Evolutionary conservation across 1,140 invertebrate species (phyloP).

Genomic region (Prorops nasuta): DNA sequence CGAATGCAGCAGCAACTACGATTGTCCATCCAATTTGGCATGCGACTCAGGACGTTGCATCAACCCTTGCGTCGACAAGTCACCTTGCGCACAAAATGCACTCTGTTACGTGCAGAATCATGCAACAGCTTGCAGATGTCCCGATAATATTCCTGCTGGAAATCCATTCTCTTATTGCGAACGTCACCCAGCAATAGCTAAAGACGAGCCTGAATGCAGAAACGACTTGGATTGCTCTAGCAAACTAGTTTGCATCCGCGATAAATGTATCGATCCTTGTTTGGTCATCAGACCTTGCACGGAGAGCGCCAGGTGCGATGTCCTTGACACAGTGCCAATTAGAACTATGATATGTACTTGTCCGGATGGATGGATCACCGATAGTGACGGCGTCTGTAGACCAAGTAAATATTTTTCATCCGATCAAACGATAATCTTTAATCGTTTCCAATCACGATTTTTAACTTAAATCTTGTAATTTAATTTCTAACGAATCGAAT

Average conservation of each 20-base stretch:
- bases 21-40: constrained; percentile 70
- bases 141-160: constrained; percentile 69
- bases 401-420: constrained; percentile 45
- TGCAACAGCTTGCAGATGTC: constrained; percentile 72
- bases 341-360: constrained; percentile 83
- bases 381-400: constrained; percentile 73
- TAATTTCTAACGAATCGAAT: too few species aligned
- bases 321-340: constrained; percentile 78
- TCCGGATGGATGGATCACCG: constrained; percentile 77
- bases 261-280: constrained; percentile 78
- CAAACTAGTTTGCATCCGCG: constrained; percentile 75
- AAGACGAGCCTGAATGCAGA: constrained; percentile 69
- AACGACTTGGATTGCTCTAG: constrained; percentile 78
- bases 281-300: constrained; percentile 70
- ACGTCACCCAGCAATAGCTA: constrained; percentile 46
- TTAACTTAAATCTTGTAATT: too few species aligned
- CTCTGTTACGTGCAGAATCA: constrained; percentile 77
- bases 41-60: constrained; percentile 72
- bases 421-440: not conserved
- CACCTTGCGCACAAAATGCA: constrained; percentile 77
- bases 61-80: constrained; percentile 68
- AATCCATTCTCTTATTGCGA: constrained; percentile 78
- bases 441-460: too few species aligned
- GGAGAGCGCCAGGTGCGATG: constrained; percentile 70
- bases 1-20: constrained; percentile 75